Evolutionary conservation across 1,140 invertebrate species (phyloP).

Genomic region (Polypedilum pembai): DNA sequence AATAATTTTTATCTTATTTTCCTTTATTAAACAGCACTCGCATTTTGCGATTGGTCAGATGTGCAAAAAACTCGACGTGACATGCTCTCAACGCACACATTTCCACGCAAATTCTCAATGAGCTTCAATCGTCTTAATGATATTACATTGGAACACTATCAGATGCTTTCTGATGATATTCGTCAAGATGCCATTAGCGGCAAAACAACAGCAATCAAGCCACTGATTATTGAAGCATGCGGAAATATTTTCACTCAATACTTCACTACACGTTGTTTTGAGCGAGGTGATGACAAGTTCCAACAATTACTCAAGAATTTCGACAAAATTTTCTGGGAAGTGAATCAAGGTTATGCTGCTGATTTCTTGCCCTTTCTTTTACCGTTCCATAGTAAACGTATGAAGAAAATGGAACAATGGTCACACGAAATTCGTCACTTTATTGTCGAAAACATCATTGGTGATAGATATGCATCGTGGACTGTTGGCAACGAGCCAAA

Average conservation of each 20-base stretch:
- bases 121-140: slow-evolving; percentile 56
- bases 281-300: slow-evolving; percentile 55
- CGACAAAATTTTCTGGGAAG: slow-evolving; percentile 76
- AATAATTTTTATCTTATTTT: too few relatives aligned
- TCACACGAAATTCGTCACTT: slow-evolving; percentile 59
- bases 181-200: slow-evolving; percentile 32
- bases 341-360: slow-evolving; percentile 74
- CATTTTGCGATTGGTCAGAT: slow-evolving; percentile 76
- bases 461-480: slow-evolving; percentile 48
- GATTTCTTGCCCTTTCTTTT: slow-evolving; percentile 74
- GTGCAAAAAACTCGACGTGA: slow-evolving; percentile 64
- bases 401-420: slow-evolving; percentile 57
- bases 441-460: slow-evolving; percentile 58
- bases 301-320: slow-evolving; percentile 57
- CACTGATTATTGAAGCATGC: slow-evolving; percentile 53
- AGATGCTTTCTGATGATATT: slow-evolving; percentile 38
- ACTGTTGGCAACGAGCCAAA: slow-evolving; percentile 47
- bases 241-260: slow-evolving; percentile 74
- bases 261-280: slow-evolving; percentile 65
- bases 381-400: slow-evolving; percentile 57
- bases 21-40: slow-evolving; percentile 55
- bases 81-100: slow-evolving; percentile 61
- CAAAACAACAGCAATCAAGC: slow-evolving; percentile 47
- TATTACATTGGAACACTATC: slow-evolving; percentile 35
- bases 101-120: slow-evolving; percentile 58